These are phyloP conservation scores for Pinna nobilis DNA, from an alignment of 1,140 invertebrate species.

Conservation along the genomic window DNA sequence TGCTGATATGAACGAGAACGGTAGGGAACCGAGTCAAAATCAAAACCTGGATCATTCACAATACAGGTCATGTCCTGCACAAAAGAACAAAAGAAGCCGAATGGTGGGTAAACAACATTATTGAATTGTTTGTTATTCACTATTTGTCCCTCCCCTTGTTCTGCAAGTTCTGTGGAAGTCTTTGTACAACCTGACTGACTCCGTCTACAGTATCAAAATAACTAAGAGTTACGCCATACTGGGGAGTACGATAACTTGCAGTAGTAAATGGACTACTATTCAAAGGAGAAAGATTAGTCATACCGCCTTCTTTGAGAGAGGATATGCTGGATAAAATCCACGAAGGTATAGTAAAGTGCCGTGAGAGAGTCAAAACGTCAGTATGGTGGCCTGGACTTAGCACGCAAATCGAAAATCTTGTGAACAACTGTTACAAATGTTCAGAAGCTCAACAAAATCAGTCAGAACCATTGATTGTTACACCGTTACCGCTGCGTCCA, in stretches of 20 bases:
- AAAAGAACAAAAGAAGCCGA: conserved; percentile 29
- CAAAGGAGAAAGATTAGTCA: no score
- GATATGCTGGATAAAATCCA: no score
- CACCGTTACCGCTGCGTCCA: conserved; percentile 20
- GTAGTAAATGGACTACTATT: not conserved
- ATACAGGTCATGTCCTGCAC: no score
- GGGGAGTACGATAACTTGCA: not conserved
- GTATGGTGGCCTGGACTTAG: no score
- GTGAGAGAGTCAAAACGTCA: conserved; percentile 14
- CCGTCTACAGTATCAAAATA: conserved; percentile 34
- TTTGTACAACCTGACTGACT: conserved; percentile 31
- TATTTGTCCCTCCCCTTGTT: conserved; percentile 32
- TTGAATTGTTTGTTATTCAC: conserved; percentile 30
- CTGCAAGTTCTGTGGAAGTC: conserved; percentile 26
- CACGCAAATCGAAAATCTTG: no score
- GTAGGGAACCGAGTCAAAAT: not conserved
- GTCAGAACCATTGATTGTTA: conserved; percentile 33
- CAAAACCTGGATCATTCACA: conserved; percentile 34
- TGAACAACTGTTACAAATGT: no score
- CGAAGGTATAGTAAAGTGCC: conserved; percentile 23
- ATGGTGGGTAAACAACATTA: conserved; percentile 31
- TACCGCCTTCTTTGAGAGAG: no score
- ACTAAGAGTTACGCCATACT: conserved; percentile 8
- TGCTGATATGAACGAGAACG: not conserved
- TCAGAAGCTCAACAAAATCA: no score